Evolutionary conservation across 2,888 invertebrate species (phyloP).

Genomic region (Aproaerema taeniolella): DNA sequence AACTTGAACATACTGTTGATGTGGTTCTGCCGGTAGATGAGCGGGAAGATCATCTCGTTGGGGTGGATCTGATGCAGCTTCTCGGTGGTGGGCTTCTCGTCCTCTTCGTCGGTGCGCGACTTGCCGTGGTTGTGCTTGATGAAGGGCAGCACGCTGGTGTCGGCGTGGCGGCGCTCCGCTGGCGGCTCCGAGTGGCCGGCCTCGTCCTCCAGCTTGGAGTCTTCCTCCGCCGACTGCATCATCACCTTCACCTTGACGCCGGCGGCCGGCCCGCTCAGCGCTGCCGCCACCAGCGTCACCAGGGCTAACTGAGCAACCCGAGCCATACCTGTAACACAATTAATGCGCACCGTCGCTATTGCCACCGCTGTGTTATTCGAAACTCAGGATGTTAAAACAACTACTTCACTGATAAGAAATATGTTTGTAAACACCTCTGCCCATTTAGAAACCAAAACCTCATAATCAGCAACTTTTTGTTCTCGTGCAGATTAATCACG

Average conservation of each 20-base stretch:
- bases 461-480: constrained; percentile 3
- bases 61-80: constrained; percentile 49
- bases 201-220: constrained; percentile 51
- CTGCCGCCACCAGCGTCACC: constrained; percentile 32
- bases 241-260: constrained; percentile 63
- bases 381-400: too few species aligned
- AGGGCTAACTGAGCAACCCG: background rate
- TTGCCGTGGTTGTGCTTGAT: constrained; percentile 33
- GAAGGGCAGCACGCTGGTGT: constrained; percentile 44
- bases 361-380: too few species aligned
- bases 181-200: constrained; percentile 31
- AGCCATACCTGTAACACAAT: too few species aligned
- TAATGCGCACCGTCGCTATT: too few species aligned
- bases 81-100: constrained; percentile 43
- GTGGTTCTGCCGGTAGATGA: constrained; percentile 60
- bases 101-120: constrained; percentile 37
- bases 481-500: background rate
- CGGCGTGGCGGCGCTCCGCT: constrained; percentile 32
- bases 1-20: constrained; percentile 70
- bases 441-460: constrained; percentile 27
- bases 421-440: constrained; percentile 49
- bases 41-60: constrained; percentile 61
- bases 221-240: constrained; percentile 60
- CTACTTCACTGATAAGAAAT: constrained; percentile 50
- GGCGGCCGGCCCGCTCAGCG: constrained; percentile 1